Evolutionary conservation across 2,888 invertebrate species (phyloP), one percentile per base, ranked within the genome.

Genomic region (Sisyra terminalis): DNA sequence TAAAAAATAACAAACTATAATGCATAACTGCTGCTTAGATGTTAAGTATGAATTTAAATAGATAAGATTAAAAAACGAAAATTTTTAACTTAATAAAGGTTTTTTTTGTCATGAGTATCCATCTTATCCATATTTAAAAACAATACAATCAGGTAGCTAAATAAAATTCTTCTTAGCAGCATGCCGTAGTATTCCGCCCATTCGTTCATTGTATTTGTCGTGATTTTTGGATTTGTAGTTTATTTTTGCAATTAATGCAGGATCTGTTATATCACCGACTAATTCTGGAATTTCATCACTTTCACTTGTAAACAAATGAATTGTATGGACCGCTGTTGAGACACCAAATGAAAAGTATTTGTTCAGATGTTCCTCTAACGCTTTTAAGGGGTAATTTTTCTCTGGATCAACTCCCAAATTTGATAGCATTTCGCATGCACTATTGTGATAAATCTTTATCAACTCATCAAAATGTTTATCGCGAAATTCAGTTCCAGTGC

Each of bases 361-460:
- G 14, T 49, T 45, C 45, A 58, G 50, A 41, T 60, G 57, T 16
- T 48, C 41, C 18, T 47, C 24, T 15, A 59, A 47, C 11, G 39
- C 47, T 9, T 49, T 47, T 14, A 50, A 54, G 0, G 61, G 56
- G 44, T 55, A 59, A 2, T 58, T 29, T 16, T 47, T 42, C 2
- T 50, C 44, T 1, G 55, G 45, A 44, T 56, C 49, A 14, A 51
- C 50, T 3, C 53, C 53, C 29, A 53, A 51, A 41, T 48, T 40
- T 39, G 35, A 29, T 3, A 59, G 46, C 40, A 46, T 47, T 3
- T 46, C 44, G 2, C 49, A 49, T 14, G 61, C 47, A 6, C 53
- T 52, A 15, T 53, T 45, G 46, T 60, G 48, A 46, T 62, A 61
- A 11, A 53, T 46, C 18, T 51, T 44, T 7, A 61, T 45, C 17